A percentile compares a stretch with the other conserved stretches of the same genome.
These are phyloP conservation scores for Spodoptera litura DNA, from an alignment of 1,140 invertebrate genomes.

Conservation along the genomic window DNA sequence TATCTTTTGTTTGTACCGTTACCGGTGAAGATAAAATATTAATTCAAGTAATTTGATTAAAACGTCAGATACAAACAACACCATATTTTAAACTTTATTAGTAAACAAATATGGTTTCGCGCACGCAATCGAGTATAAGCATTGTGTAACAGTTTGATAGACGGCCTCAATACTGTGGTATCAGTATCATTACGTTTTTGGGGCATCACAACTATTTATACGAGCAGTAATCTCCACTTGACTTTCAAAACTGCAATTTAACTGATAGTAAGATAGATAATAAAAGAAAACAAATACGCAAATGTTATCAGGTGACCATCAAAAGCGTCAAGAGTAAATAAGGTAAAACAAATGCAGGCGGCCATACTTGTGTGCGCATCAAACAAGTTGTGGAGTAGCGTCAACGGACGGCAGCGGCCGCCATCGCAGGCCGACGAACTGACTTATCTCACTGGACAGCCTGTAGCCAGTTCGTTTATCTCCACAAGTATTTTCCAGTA, in stretches of 20 bases:
- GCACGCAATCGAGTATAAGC: neutral
- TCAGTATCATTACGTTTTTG: neutral
- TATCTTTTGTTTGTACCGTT: too few species aligned
- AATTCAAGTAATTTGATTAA: too few species aligned
- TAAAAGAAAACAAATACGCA: conserved; percentile 15
- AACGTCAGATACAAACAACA: too few species aligned
- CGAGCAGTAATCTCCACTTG: neutral
- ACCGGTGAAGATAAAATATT: too few species aligned
- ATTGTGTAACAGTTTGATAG: neutral
- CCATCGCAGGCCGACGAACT: conserved; percentile 27
- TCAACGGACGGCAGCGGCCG: conserved; percentile 26
- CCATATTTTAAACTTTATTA: too few species aligned
- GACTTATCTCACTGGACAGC: conserved; percentile 24
- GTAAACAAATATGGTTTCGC: neutral
- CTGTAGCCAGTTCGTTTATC: conserved; percentile 12
- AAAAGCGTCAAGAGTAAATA: conserved; percentile 8
- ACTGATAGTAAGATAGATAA: neutral
- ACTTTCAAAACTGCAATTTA: conserved; percentile 23
- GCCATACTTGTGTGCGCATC: conserved; percentile 13
- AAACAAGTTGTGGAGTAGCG: conserved; percentile 22
- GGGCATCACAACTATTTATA: neutral
- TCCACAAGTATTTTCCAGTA: neutral
- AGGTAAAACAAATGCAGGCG: conserved; percentile 13
- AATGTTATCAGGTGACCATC: conserved; percentile 19
- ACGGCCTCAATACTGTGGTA: neutral